Percentiles rank a stretch among this genome's conserved stretches.
phyloP scores from a whole-genome alignment of 2,113 vertebrate genomes.

The Megaleporinus macrocephalus region DNA sequence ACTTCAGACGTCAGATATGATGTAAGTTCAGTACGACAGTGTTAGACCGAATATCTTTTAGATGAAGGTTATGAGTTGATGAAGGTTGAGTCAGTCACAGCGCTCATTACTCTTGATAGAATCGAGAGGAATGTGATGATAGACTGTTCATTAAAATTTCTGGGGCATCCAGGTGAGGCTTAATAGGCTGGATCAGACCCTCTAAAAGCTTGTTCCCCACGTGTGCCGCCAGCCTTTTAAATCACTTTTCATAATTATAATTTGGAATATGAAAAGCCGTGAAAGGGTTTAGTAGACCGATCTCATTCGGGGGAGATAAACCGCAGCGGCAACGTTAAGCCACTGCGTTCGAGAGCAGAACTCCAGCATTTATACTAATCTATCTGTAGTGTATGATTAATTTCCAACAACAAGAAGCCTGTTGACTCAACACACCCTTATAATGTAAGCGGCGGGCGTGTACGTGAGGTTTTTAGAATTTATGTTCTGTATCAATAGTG shows the following conservation, averaged over 20 bases:
- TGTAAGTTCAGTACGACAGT: too few species aligned
- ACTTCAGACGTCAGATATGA: too few species aligned
- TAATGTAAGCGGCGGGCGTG: too few species aligned
- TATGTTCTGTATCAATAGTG: too few species aligned
- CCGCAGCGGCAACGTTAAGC: not conserved
- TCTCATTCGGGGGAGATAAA: not conserved
- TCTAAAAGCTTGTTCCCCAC: not conserved
- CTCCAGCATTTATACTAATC: not conserved
- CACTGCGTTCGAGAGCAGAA: too few species aligned
- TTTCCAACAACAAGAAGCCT: not conserved
- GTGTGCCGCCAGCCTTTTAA: not conserved
- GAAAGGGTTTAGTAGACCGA: not conserved
- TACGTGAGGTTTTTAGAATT: too few species aligned
- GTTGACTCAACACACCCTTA: not conserved
- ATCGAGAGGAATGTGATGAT: not conserved
- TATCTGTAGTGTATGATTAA: not conserved
- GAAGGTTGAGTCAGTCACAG: too few species aligned
- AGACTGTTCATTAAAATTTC: not conserved
- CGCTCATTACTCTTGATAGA: not conserved
- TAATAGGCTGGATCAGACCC: not conserved
- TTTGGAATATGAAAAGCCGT: not conserved
- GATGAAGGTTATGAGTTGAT: not conserved
- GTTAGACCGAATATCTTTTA: not conserved
- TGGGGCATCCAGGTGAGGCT: not conserved
- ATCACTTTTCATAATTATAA: not conserved